Conservation (phyloP, 2,888 invertebrate species). For the Trypoxylon attenuatum region DNA sequence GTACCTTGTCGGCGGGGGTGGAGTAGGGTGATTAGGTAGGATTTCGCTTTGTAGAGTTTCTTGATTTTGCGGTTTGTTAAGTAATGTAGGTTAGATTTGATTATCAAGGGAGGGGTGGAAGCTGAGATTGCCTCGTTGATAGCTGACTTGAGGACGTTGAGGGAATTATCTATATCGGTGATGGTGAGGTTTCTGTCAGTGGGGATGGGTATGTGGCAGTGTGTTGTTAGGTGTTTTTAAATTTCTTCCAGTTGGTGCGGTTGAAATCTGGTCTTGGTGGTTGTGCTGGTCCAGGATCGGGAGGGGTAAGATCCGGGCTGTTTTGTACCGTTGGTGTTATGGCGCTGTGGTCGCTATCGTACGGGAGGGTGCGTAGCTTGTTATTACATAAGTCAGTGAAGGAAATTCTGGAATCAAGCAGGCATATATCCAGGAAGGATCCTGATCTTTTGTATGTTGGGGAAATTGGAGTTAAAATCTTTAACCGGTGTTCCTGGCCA, state of each 20-base stretch:
- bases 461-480: too few species aligned
- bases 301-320: too few species aligned
- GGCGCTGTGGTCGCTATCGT: constrained; percentile 1
- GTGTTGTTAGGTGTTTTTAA: not conserved
- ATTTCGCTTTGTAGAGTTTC: not conserved
- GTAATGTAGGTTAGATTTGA: not conserved
- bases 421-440: not conserved
- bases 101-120: not conserved
- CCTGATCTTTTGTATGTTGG: not conserved
- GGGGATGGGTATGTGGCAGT: too few species aligned
- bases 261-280: not conserved
- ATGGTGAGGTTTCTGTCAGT: not conserved
- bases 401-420: not conserved
- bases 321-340: not conserved
- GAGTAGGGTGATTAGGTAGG: not conserved
- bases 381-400: not conserved
- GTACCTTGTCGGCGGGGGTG: too few species aligned
- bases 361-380: not conserved
- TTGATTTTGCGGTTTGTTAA: not conserved
- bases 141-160: not conserved
- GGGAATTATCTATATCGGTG: not conserved
- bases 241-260: constrained; percentile 1
- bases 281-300: too few species aligned
- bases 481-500: too few species aligned
- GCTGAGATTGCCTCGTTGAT: too few species aligned